Evolutionary conservation across 1,140 invertebrate species (phyloP), one percentile per base, ranked within the genome.

Genomic region (Temnothorax longispinosus): DNA sequence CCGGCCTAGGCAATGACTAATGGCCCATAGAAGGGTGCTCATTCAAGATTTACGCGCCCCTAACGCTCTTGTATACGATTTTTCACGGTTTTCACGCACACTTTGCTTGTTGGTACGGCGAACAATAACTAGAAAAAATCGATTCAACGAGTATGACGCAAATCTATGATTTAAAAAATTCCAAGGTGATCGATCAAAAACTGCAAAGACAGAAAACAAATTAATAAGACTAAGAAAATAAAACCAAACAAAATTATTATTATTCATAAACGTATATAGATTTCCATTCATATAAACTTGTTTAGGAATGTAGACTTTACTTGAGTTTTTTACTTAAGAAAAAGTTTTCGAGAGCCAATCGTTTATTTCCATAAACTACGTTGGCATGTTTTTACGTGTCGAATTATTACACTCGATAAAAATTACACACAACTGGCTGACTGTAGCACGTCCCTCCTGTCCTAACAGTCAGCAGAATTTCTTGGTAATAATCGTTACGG

Each of bases 31-130:
- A 82, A 32, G 54, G 52, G 90, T 74, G 60, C 90, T 90, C 81
- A 87, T 91, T 87, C 50, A 84, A 74, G 86, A 76, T 88, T 93
- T 72, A 88, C 54, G 54, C 76, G 72, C 84, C 78, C 76, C 69
- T 47, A 44, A 78, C 76, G 56, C 67, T 91, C 80, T 90, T 89
- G 88, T 89, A 80, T 84, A 74, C 91, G 74, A 92, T 93, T 93
- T 93, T 93, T 88, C 90, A 93, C 77, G 82, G 89, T 87, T 93
- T 91, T 91, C 87, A 71, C 80, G 69, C 85, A 65, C 86, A 60
- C 69, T 18, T 74, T 67, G 81, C 56, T 88, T 87, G 86, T 88
- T 85, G 78, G 21, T 75, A 85, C 67, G 86, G 72, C 50, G 15
- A 75, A 75, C 75, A 81, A 88, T 91, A 92, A 90, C 81, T 88